Percentiles rank a stretch among this genome's conserved stretches.
Evolutionary conservation across 2,113 vertebrate genomes (phyloP).

Genomic region (Coptodon rendalli): DNA sequence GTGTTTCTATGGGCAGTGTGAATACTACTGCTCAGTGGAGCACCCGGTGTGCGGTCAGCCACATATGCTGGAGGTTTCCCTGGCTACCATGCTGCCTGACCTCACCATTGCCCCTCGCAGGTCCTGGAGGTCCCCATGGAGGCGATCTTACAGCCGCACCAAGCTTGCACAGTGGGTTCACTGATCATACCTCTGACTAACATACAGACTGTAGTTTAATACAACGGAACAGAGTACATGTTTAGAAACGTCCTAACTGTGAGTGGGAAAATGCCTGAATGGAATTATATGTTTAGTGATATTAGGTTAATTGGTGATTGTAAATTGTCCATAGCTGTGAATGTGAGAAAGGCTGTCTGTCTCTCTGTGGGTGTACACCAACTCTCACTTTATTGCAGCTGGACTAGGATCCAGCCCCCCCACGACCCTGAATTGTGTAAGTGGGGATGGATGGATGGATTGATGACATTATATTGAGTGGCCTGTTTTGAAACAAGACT

Average conservation of each 20-base stretch:
- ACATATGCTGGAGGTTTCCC: constrained; percentile 85
- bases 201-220: background rate
- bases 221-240: background rate
- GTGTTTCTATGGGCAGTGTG: constrained; percentile 94
- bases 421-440: background rate
- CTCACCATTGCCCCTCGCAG: constrained; percentile 86
- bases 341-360: background rate
- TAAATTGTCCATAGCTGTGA: background rate
- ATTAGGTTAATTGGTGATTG: background rate
- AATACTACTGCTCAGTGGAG: constrained; percentile 94
- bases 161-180: constrained; percentile 51
- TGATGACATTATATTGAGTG: background rate
- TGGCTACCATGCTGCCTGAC: constrained; percentile 90
- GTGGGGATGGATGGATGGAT: background rate
- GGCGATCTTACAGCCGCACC: constrained; percentile 81
- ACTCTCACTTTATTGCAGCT: background rate
- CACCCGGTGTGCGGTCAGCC: constrained; percentile 89
- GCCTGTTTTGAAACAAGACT: background rate
- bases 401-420: background rate
- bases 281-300: background rate
- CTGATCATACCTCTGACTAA: background rate
- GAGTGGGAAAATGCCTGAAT: background rate
- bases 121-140: constrained; percentile 97
- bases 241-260: background rate
- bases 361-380: background rate